Evolutionary conservation across 1,140 invertebrate genomes (phyloP), one percentile per base, ranked within the genome.

Genomic region (Tetramorium simillimum): DNA sequence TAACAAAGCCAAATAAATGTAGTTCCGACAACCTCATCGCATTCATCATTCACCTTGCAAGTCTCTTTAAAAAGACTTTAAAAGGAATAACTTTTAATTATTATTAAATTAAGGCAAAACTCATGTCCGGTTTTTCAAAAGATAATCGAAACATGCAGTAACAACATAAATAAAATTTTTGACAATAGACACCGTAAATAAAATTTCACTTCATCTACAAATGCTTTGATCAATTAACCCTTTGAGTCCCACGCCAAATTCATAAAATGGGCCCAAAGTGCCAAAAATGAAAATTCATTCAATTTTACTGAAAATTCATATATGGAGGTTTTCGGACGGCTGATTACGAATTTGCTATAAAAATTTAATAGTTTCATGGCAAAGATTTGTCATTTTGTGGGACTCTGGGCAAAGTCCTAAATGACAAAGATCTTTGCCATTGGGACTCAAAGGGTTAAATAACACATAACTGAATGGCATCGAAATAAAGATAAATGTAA

Each of bases 1-100:
- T 56, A 82, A 65, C 56, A 37, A 88, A 86, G 89, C 87, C 87
- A 91, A 91, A 91, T 91, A 91, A 91, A 91, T 10, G 81, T 89
- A 91, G 85, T 67, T 80, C 75, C 58, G 12, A 69, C 21, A 60
- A 78, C 40, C 33, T 89, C 43, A 49, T 78, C 33, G 18, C 40
- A 2, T 63, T 3, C 67, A 62, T 37, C 18, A 77, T 76, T 43
- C 69, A 82, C 18, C 28, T 21, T 16, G 3, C 40, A 51, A 24
- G 46, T 1, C 24, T 1, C 24, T 14, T 40, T 10, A 46, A 63
- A 62, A 46, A 3, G 46, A 14, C 10, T 33, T 4, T 33, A 33
- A 33, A 33, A 33, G 4, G 46, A 76, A 24, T 37, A 3, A 12
- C 21, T n/a, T n/a, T n/a, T n/a, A n/a, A n/a, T n/a, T n/a, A n/a